Percentiles rank a stretch among this genome's conserved stretches.
phyloP scores from a whole-genome alignment of 1,140 invertebrate genomes.

The Drosophila novamexicana region DNA sequence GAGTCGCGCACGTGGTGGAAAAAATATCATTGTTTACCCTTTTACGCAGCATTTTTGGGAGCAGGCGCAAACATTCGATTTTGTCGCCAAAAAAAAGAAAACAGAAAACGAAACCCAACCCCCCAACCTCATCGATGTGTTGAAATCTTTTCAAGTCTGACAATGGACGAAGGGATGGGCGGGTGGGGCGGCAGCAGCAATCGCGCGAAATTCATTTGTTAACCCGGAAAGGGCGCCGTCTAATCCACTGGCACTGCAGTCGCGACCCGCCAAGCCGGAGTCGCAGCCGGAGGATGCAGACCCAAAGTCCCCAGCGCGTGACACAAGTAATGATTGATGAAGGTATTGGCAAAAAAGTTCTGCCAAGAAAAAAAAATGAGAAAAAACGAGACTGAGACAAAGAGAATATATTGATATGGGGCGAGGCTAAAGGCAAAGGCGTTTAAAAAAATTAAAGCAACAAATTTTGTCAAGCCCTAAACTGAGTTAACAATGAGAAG shows the following conservation, averaged over 20 bases:
- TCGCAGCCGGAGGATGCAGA: constrained; percentile 36
- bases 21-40: constrained; percentile 73
- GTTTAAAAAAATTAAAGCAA: constrained; percentile 68
- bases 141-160: constrained; percentile 69
- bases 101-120: not conserved
- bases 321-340: constrained; percentile 79
- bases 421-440: constrained; percentile 49
- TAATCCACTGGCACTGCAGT: constrained; percentile 76
- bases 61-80: constrained; percentile 33
- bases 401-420: constrained; percentile 16
- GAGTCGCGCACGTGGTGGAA: constrained; percentile 7
- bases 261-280: constrained; percentile 53
- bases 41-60: constrained; percentile 46
- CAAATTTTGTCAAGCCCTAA: constrained; percentile 43
- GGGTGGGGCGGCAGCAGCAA: not conserved
- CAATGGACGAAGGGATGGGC: constrained; percentile 6
- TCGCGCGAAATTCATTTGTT: constrained; percentile 79
- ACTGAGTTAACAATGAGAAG: constrained; percentile 32
- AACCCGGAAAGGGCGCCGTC: constrained; percentile 74
- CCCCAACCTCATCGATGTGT: constrained; percentile 49
- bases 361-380: constrained; percentile 39
- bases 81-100: constrained; percentile 33
- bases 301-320: constrained; percentile 54
- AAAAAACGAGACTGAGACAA: constrained; percentile 14
- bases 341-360: constrained; percentile 68